phyloP scores from a whole-genome alignment of 1,140 invertebrate genomes.

The Musca vetustissima region DNA sequence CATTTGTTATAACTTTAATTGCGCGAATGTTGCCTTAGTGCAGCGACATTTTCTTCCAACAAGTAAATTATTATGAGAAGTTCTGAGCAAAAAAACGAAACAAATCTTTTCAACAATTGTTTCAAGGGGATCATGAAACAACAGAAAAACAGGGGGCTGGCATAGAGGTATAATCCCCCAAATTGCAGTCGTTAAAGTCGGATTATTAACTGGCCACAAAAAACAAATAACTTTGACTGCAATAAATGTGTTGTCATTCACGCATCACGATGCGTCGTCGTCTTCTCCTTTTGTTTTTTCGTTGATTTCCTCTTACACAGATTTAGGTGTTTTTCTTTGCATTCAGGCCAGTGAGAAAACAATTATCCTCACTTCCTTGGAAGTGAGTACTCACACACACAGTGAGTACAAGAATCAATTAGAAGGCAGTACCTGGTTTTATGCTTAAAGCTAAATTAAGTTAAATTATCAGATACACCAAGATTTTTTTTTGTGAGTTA shows the following conservation, averaged over 20 bases:
- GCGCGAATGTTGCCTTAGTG: neutral
- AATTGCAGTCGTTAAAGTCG: constrained; percentile 12
- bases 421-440: too few relatives aligned
- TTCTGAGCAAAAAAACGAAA: neutral
- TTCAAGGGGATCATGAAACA: neutral
- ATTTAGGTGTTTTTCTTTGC: too few relatives aligned
- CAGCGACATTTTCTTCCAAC: neutral
- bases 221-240: constrained; percentile 23
- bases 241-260: constrained; percentile 19
- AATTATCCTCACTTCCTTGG: constrained; percentile 24
- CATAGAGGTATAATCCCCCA: neutral
- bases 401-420: too few relatives aligned
- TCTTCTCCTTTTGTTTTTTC: too few relatives aligned
- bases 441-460: too few relatives aligned
- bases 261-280: neutral
- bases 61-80: neutral
- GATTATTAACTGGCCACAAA: constrained; percentile 10
- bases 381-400: neutral
- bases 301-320: too few relatives aligned
- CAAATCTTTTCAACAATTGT: neutral
- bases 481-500: too few relatives aligned
- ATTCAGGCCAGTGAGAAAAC: constrained; percentile 21
- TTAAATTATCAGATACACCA: too few relatives aligned
- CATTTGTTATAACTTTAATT: constrained; percentile 24
- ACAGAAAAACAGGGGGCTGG: neutral